These are phyloP conservation scores for Formica selysi DNA, from an alignment of 1,140 invertebrate species.

Conservation along the genomic window DNA sequence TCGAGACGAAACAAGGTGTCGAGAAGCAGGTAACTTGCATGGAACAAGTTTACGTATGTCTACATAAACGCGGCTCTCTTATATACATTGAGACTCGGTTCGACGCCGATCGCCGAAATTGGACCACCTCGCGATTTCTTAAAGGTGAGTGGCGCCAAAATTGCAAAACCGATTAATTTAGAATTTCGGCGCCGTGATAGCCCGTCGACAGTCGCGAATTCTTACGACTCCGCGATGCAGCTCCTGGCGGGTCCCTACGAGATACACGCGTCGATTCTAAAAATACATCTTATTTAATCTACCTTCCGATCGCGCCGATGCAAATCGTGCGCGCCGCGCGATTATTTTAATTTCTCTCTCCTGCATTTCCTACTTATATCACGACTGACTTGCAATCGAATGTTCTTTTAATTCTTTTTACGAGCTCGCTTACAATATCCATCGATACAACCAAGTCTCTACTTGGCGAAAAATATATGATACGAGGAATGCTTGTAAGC, in stretches of 20 bases:
- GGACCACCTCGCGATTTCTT: slow-evolving; percentile 42
- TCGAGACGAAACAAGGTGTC: slow-evolving; percentile 45
- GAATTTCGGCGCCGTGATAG: slow-evolving; percentile 45
- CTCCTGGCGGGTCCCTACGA: slow-evolving; percentile 10
- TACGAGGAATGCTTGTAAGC: not conserved
- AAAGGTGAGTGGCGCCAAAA: slow-evolving; percentile 65
- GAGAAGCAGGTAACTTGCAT: slow-evolving; percentile 38
- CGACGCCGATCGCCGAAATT: slow-evolving; percentile 47
- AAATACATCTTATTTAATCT: slow-evolving; percentile 56
- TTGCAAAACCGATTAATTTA: slow-evolving; percentile 68
- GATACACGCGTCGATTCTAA: slow-evolving; percentile 35
- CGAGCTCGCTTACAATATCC: slow-evolving; percentile 24
- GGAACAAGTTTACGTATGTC: slow-evolving; percentile 2
- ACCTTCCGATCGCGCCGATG: slow-evolving; percentile 17
- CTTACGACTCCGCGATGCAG: slow-evolving; percentile 3
- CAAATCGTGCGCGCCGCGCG: slow-evolving; percentile 25
- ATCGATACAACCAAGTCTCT: slow-evolving; percentile 26
- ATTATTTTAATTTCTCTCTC: slow-evolving; percentile 58
- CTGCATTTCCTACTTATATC: slow-evolving; percentile 58
- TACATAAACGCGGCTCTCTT: not conserved
- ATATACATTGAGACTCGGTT: slow-evolving; percentile 4
- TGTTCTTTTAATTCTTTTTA: slow-evolving; percentile 33
- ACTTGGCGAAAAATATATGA: not conserved
- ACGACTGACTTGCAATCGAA: slow-evolving; percentile 47
- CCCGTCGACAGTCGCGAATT: not conserved